These are phyloP conservation scores for Caenorhabditis angaria DNA, from an alignment of 2,888 invertebrate species.

Conservation along the genomic window DNA sequence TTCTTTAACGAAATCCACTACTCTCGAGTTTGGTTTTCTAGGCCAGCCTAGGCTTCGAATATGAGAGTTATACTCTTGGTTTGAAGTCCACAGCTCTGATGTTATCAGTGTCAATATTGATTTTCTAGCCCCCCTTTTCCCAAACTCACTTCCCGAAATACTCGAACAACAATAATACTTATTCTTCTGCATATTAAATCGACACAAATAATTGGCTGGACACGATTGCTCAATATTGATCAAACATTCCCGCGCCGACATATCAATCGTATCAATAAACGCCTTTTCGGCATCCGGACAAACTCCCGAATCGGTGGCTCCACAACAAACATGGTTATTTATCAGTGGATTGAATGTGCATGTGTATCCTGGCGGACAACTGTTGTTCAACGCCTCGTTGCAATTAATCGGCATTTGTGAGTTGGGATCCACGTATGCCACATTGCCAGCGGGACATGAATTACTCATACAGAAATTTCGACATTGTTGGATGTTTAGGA, in stretches of 20 bases:
- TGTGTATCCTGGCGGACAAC: conserved; percentile 50
- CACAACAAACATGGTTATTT: conserved; percentile 64
- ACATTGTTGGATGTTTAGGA: conserved; percentile 60
- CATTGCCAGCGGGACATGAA: conserved; percentile 58
- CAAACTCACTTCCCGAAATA: conserved; percentile 43
- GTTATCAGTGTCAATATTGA: no score
- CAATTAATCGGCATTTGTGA: conserved; percentile 60
- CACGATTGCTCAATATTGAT: conserved; percentile 58
- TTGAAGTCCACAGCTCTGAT: no score
- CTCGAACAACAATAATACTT: conserved; percentile 61
- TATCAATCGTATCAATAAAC: conserved; percentile 62
- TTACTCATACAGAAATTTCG: conserved; percentile 58
- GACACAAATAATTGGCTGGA: conserved; percentile 56
- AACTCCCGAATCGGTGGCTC: conserved; percentile 60
- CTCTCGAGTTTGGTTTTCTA: no score
- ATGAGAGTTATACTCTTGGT: no score
- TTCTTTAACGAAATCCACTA: no score
- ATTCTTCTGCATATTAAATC: conserved; percentile 53
- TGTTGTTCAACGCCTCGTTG: conserved; percentile 55
- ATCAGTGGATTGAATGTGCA: conserved; percentile 56
- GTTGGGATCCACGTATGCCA: conserved; percentile 62
- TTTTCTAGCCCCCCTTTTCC: no score
- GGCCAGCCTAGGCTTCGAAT: no score
- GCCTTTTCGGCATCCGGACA: conserved; percentile 65
- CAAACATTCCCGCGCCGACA: conserved; percentile 56